Evolutionary conservation across 2,888 invertebrate species (phyloP).

Genomic region (Creontiades dilutus): DNA sequence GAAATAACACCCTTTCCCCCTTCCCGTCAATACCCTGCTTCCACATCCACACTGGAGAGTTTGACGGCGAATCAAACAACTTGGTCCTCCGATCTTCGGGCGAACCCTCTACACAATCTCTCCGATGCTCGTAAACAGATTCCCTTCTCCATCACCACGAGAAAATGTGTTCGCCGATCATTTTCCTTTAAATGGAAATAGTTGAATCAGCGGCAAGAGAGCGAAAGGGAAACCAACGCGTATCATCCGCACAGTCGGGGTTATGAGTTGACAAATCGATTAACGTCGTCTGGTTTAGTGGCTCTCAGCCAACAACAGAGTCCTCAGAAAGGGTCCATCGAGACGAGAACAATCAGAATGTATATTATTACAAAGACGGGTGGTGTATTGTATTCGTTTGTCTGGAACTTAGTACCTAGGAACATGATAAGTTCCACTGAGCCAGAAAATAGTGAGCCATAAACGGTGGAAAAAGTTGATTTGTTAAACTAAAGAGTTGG

Average conservation of each 20-base stretch:
- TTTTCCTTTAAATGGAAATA: slow-evolving; percentile 25
- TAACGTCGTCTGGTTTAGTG: not conserved
- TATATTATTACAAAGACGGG: too few relatives aligned
- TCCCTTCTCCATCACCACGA: not conserved
- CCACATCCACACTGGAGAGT: slow-evolving; percentile 7
- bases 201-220: slow-evolving; percentile 22
- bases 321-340: not conserved
- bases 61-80: slow-evolving; percentile 49
- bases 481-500: too few relatives aligned
- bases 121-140: slow-evolving; percentile 25
- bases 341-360: not conserved
- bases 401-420: too few relatives aligned
- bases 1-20: slow-evolving; percentile 33
- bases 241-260: slow-evolving; percentile 18
- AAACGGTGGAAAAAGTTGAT: too few relatives aligned
- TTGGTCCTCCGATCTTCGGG: slow-evolving; percentile 28
- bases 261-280: slow-evolving; percentile 17
- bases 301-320: not conserved
- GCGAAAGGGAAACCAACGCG: not conserved
- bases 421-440: too few relatives aligned
- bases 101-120: not conserved
- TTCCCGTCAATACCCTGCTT: not conserved
- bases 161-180: slow-evolving; percentile 25
- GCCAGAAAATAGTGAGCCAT: too few relatives aligned
- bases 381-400: too few relatives aligned